Base-by-base conservation (phyloP, 64 coral and sea anemone genomes). In the Porites lutea region DNA sequence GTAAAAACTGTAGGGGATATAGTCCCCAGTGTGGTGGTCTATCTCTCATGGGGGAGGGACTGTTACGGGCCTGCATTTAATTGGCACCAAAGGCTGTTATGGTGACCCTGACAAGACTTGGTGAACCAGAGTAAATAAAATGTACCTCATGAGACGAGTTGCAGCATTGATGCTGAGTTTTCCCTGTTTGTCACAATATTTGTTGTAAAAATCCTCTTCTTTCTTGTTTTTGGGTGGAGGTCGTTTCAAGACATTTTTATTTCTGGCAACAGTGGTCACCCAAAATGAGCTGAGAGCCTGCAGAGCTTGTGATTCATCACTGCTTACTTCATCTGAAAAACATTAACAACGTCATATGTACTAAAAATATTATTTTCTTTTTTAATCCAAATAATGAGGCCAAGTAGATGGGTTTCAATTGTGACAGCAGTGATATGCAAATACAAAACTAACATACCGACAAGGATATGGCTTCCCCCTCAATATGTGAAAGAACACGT, bases 111-210 rank as follows among this genome's bases (percentile, higher is more conserved):
- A 37, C 27, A 37, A 37, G 27, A 37, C 27, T 37, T 37, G 27
- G 27, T 37, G 27, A 70, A 15, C 9, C 2, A 49, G 43, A 46
- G 27, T 27, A 8, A 23, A 23, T 20, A 2, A 55, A 4, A 12
- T 67, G 45, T 59, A 92, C 90, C 81, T 92, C 90, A 92, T 92
- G 18, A 92, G 54, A 76, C 59, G 82, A 64, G 78, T 92, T 37
- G 90, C 90, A 19, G 90, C 71, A 71, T 71, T 74, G 57, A 75
- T 71, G 2, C 54, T 65, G 6, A 92, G 82, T 54, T 92, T 79
- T 11, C 74, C 83, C 11, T 82, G 71, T 16, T 83, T 83, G 20
- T 92, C 83, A 54, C 90, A 92, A 45, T 92, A 92, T 47, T 92
- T 92, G 82, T 86, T 92, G 74, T 92, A 92, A 18, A 92, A 92